Base-by-base conservation (phyloP, 2,113 vertebrate genomes). In the Notarius lentiginosus region DNA sequence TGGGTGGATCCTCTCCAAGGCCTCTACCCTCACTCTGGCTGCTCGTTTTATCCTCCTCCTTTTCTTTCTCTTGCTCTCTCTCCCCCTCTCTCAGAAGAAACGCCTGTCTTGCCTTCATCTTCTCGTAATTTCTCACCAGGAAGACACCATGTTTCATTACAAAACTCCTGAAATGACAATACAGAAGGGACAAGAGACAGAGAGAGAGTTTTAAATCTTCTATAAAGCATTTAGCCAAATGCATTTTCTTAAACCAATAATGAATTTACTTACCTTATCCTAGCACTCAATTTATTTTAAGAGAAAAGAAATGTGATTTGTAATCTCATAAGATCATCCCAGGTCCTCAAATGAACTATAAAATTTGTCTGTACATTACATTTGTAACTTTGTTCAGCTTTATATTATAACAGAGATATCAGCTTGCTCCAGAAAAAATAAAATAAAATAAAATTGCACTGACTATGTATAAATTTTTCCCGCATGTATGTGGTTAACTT, bases 51-150 rank as follows among this genome's bases (percentile, higher is more conserved):
- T 92, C 88, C 73, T 92, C 51, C 12, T 94, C 93, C 82, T 92
- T 79, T 75, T 95, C 94, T 61, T 92, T 93, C 17, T 86, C 87
- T 56, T 91, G 84, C 34, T 91, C 87, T 15, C 66, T 89, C 72
- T 91, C 95, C 5, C 96, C 96, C 5, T 96, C 96, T 90, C 97
- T 97, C 92, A 96, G 92, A 87, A 95, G 96, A 17, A 96, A 96
- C 86, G 97, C 97, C 15, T 98, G 98, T 55, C 97, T 95, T 80
- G 97, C 96, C n/a, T 95, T 94, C 89, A 99, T 97, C 68, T 96
- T 96, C 70, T 99, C 97, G 96, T 97, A 98, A 92, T 98, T 99
- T 88, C 98, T 95, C 34, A 99, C 94, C 87, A 99, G 92, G 93
- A 99, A 99, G 47, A 99, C 96, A 7, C 95, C 96, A 90, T 96